Conservation (phyloP, 2,113 vertebrate genomes). For the Pedionomus torquatus region DNA sequence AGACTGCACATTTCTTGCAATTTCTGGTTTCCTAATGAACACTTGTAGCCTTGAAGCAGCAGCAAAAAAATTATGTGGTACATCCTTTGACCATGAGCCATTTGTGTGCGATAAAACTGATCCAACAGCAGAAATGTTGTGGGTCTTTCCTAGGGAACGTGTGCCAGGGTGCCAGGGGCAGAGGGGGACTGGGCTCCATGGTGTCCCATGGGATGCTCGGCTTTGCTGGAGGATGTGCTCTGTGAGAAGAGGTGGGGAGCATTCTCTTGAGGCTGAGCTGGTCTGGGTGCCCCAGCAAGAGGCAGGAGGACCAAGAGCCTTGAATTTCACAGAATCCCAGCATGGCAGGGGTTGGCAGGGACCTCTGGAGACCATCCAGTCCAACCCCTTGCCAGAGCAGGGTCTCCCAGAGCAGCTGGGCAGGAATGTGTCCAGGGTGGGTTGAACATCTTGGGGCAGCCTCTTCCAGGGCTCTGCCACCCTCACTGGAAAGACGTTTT, state of each 20-base stretch:
- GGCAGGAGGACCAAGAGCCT: not conserved
- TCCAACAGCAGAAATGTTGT: not conserved
- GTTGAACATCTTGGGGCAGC: no score
- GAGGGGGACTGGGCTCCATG: fast-evolving
- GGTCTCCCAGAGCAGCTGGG: no score
- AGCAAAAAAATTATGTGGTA: not conserved
- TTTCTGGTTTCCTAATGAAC: not conserved
- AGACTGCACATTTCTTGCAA: not conserved
- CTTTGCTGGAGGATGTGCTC: not conserved
- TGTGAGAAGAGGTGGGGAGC: not conserved
- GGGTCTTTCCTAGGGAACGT: no score
- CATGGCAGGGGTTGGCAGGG: no score
- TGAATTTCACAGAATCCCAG: fast-evolving
- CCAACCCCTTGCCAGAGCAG: no score
- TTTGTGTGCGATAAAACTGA: not conserved
- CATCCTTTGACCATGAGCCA: not conserved
- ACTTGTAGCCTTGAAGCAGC: not conserved
- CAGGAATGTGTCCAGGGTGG: no score
- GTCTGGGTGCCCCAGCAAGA: not conserved
- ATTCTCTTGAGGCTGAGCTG: not conserved
- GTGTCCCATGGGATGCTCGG: fast-evolving
- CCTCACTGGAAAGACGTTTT: no score
- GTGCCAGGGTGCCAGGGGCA: not conserved
- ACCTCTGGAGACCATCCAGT: not conserved
- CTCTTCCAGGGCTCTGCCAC: no score